Percentiles rank a stretch among this genome's conserved stretches.
phyloP scores from a whole-genome alignment of 2,797 vertebrate genomes.

The Micrastur ruficollis region DNA sequence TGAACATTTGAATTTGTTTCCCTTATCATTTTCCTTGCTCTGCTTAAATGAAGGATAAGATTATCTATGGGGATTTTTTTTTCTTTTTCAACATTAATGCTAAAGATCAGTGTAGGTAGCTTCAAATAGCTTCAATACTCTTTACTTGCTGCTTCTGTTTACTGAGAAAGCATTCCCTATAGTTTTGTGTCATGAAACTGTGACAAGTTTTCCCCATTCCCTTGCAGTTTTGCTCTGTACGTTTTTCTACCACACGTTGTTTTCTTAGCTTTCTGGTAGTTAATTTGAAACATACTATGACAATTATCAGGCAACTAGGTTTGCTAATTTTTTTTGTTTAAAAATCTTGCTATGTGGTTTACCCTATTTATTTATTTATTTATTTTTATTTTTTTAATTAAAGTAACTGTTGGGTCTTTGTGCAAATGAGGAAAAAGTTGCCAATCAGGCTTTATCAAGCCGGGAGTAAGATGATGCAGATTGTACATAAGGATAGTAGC shows the following conservation, averaged over 20 bases:
- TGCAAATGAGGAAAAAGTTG: neutral
- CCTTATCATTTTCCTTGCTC: neutral
- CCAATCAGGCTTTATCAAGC: neutral
- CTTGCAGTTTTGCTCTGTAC: neutral
- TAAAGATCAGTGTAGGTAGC: neutral
- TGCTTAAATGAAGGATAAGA: neutral
- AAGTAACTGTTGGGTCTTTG: neutral
- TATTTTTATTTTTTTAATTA: neutral
- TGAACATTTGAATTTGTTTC: neutral
- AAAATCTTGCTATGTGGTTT: neutral
- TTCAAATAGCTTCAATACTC: neutral
- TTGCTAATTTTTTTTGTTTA: neutral
- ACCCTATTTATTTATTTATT: neutral
- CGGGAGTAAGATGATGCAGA: neutral
- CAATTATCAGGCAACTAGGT: neutral
- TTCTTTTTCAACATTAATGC: neutral
- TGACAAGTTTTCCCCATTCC: neutral
- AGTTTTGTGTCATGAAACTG: neutral
- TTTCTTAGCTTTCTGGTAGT: neutral
- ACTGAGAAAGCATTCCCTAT: neutral
- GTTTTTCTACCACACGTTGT: rapidly evolving
- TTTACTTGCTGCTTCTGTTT: neutral
- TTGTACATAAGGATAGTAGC: neutral
- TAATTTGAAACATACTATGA: neutral
- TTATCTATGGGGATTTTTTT: neutral